Evolutionary conservation across 2,797 vertebrate species (phyloP).

Genomic region (Coregonus sp.): DNA sequence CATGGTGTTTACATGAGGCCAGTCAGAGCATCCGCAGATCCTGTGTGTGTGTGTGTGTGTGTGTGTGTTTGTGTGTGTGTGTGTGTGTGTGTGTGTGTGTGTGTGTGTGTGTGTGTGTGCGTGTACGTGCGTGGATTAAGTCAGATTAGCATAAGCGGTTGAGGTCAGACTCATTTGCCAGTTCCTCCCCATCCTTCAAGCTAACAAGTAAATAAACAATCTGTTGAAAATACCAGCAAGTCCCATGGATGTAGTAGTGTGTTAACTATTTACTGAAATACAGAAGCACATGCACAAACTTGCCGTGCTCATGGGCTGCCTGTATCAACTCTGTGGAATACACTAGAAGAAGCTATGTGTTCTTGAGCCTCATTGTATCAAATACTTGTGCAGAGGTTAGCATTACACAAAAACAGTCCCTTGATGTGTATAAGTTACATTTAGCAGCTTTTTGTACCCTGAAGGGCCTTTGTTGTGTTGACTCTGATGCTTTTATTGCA

Average conservation of each 20-base stretch:
- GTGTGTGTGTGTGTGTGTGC: not conserved
- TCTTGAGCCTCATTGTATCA: not conserved
- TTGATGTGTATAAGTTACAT: not conserved
- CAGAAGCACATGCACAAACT: not conserved
- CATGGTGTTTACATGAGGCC: constrained; percentile 38
- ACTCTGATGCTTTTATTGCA: constrained; percentile 27
- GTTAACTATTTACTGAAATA: not conserved
- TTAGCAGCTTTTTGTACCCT: constrained; percentile 29
- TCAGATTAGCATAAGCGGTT: too few relatives aligned
- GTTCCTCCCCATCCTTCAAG: too few relatives aligned
- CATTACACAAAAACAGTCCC: not conserved
- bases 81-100: not conserved
- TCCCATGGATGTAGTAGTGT: not conserved
- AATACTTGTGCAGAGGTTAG: not conserved
- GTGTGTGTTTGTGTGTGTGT: not conserved
- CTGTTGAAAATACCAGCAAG: too few relatives aligned
- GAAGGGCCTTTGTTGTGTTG: constrained; percentile 49
- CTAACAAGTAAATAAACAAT: too few relatives aligned
- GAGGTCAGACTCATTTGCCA: too few relatives aligned
- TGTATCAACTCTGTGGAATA: not conserved
- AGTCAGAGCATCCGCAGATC: constrained; percentile 12
- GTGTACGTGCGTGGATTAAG: not conserved
- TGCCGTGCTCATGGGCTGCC: not conserved
- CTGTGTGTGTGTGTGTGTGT: constrained; percentile 6
- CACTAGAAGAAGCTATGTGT: not conserved